These are phyloP conservation scores for human DNA, from an alignment of 2,113 vertebrate species.

Conservation along the genomic window GRCh38 chr2:69105001-69105500, in stretches of 20 bases:
- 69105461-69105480: not conserved
- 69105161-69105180: not conserved
- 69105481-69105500: slow-evolving; percentile 38
- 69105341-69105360: not conserved
- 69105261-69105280: not conserved
- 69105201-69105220: not conserved
- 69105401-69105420: not conserved
- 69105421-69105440: not conserved
- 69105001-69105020: too few species aligned
- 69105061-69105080: too few species aligned
- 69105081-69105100: too few species aligned
- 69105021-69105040: too few species aligned
- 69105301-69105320: not conserved
- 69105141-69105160: not conserved
- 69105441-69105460: not conserved
- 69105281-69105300: not conserved
- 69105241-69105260: not conserved
- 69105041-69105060: too few species aligned
- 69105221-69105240: not conserved
- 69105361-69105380: not conserved
- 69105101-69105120: not conserved
- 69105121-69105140: not conserved
- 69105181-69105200: slow-evolving; percentile 7
- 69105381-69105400: not conserved
- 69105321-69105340: not conserved